Evolutionary conservation across 2,888 invertebrate species (phyloP), one percentile per base, ranked within the genome.

Genomic region (Imbricaverruca yamaguchii): DNA sequence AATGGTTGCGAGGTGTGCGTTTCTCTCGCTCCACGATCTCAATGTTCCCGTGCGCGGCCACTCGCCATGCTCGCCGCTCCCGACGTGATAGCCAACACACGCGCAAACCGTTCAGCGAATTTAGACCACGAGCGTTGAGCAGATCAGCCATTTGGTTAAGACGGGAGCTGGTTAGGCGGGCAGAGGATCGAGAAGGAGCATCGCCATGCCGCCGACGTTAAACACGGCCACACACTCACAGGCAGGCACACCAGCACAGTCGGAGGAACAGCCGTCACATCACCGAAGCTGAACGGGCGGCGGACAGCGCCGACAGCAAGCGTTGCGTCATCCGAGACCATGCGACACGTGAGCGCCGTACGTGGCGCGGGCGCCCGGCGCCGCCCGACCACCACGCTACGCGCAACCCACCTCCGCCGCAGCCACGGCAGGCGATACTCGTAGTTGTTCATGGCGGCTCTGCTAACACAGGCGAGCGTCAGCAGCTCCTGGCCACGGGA

Each of bases 341-440:
- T 39, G 39, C 39, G 39, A 39, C 39, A 39, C 39, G 39, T 39
- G 39, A 39, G 39, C 39, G 39, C 4, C 39, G 39, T 39, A 39
- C 39, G 39, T 39, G 57, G 57, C 57, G 57, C 7, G 61, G 18
- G 18, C 61, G 61, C 61, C 15, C 61, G 3, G 61, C 21, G 39
- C 39, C 2, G 39, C 39, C 39, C 39, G 39, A 4, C 39, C 39
- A 39, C 39, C 39, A 39, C 39, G 11, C 6, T 18, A 4, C 53
- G n/a, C 53, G 53, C 74, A 10, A 74, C 74, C 74, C 74, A 74
- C 74, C 74, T 74, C 53, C 74, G 53, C 15, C 74, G 74, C 21
- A 74, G 74, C 74, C 74, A 74, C 18, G 74, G 74, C 21, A 74
- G 55, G 15, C 74, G 74, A 21, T 15, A 74, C 74, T 8, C 69